These are phyloP conservation scores for Schizaphis graminum DNA, from an alignment of 2,888 invertebrate species.

Conservation along the genomic window DNA sequence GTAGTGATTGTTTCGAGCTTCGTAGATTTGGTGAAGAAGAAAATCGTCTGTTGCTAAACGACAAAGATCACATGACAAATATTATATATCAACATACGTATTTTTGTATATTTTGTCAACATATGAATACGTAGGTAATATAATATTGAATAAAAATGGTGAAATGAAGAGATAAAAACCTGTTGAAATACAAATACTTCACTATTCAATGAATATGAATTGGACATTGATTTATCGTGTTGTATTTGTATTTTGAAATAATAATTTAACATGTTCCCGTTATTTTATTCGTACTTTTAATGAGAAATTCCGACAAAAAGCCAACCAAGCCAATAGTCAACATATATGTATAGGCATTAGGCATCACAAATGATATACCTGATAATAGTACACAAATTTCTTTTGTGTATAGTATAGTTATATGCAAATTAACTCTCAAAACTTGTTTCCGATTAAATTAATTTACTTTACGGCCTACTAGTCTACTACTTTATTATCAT, in stretches of 20 bases:
- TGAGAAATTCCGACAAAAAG: not conserved
- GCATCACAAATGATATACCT: not conserved
- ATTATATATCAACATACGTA: not conserved
- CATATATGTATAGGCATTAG: not conserved
- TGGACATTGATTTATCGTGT: not conserved
- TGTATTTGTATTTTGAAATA: not conserved
- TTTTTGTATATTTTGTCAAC: not conserved
- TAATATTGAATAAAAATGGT: not conserved
- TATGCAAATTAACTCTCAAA: not conserved
- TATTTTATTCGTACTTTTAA: not conserved
- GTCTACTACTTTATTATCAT: not conserved
- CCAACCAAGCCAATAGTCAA: not conserved
- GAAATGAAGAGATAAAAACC: not conserved
- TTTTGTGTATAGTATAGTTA: not conserved
- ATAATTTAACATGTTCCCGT: not conserved
- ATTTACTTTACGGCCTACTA: not conserved
- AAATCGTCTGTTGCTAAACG: not conserved
- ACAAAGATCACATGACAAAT: not conserved
- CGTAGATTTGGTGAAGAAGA: not conserved
- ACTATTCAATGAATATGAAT: not conserved
- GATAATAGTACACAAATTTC: not conserved
- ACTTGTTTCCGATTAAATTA: constrained; percentile 1
- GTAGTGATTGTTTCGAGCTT: not conserved
- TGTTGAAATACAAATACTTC: not conserved
- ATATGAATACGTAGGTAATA: not conserved